Evolutionary conservation across 2,797 vertebrate species (phyloP), one percentile per base, ranked within the genome.

Genomic region (Takifugu ocellatus): DNA sequence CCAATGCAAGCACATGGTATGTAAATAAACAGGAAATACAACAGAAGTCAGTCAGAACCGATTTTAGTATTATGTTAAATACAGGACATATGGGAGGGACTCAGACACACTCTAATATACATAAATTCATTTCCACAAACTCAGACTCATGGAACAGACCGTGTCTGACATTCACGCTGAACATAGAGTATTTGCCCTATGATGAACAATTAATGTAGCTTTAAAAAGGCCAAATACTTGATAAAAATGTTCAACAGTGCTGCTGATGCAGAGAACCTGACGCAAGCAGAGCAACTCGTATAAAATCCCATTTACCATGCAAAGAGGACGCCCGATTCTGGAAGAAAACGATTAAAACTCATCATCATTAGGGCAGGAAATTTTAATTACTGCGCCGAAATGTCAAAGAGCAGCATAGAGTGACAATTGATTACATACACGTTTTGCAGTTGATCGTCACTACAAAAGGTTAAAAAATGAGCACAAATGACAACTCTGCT

Each of bases 311-410:
- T 17, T 44, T 44, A 16, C 43, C 12, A 39, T 11, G 36, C 36
- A 39, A 14, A 39, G 27, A 10, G 49, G 27, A 54, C 27, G 49
- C 12, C 14, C 25, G 26, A 54, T 48, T 31, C 2, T 48, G 43
- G 48, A 25, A 21, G 21, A 21, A 21, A 45, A 36, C 39, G 31
- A 44, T 25, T 45, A 58, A 51, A 11, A 51, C 27, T 44, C 27
- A 36, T 56, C n/a, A 44, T 44, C 6, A 33, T 48, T 55, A 26
- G 25, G n/a, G 31, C 31, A 49, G 49, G 8, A 9, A 12, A 56
- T 49, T 70, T 36, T 45, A 70, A 64, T 60, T 39, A 49, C 39
- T 54, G 24, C 36, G 17, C 46, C 25, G 6, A 42, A 52, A 26
- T 49, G 15, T 52, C n/a, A 51, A 10, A 49, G 16, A 49, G 42